Evolutionary conservation across 92 coral and sea anemone species (phyloP).

Genomic region (Paragorgia papillata): DNA sequence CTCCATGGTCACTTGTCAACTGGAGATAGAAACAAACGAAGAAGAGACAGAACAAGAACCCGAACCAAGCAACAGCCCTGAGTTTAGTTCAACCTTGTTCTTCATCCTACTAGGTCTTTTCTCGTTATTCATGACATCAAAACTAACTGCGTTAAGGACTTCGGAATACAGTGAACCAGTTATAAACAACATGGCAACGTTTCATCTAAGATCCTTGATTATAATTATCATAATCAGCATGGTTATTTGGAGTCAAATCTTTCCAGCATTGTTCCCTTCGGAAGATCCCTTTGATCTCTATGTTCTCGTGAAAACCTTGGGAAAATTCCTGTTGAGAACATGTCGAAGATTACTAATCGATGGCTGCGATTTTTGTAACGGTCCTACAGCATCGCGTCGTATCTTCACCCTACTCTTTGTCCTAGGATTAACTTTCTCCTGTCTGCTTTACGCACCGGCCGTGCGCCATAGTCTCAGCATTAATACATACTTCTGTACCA

Average conservation of each 20-base stretch:
- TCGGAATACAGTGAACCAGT: background rate
- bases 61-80: background rate
- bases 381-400: slow-evolving; percentile 73
- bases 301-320: slow-evolving; percentile 60
- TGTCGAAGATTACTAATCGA: slow-evolving; percentile 63
- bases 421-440: slow-evolving; percentile 66
- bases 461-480: slow-evolving; percentile 70
- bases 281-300: slow-evolving; percentile 59
- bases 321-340: slow-evolving; percentile 62
- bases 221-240: slow-evolving; percentile 53
- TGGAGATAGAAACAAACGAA: background rate
- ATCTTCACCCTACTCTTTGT: slow-evolving; percentile 78
- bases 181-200: slow-evolving; percentile 56
- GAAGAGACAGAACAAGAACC: background rate
- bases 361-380: slow-evolving; percentile 76
- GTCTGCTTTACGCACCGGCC: slow-evolving; percentile 76
- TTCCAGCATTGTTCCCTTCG: slow-evolving; percentile 66
- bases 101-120: background rate
- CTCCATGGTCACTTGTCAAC: slow-evolving; percentile 20
- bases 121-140: slow-evolving; percentile 3
- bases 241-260: slow-evolving; percentile 74
- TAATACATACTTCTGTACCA: slow-evolving; percentile 77
- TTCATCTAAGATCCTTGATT: slow-evolving; percentile 63
- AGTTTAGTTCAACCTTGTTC: background rate
- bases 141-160: background rate